phyloP scores from a whole-genome alignment of 37 sponge, comb jelly and placozoan species.

The Oscarella lobularis region DNA sequence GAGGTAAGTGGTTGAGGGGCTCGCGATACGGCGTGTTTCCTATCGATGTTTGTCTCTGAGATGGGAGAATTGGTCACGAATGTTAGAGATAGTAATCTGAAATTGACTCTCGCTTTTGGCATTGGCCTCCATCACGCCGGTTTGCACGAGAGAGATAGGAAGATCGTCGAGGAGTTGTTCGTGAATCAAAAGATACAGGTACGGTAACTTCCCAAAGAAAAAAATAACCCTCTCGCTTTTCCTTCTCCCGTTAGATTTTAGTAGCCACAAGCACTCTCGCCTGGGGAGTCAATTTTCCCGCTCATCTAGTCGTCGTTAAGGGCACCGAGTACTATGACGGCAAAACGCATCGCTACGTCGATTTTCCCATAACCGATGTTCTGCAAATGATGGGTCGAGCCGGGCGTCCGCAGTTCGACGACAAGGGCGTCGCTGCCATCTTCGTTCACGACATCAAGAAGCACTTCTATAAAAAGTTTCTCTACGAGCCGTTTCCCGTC shows the following conservation, averaged over 20 bases:
- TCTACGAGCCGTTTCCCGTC: conserved; percentile 98
- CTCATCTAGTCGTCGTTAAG: conserved; percentile 94
- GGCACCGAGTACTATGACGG: conserved; percentile 99
- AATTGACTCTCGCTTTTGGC: conserved; percentile 78
- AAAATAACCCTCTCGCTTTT: neutral
- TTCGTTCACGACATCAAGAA: conserved; percentile 96
- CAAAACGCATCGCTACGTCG: conserved; percentile 86
- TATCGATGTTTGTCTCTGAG: conserved; percentile 13
- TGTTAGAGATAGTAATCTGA: conserved; percentile 67
- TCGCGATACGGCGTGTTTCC: neutral
- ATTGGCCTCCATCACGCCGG: conserved; percentile 98
- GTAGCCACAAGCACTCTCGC: conserved; percentile 92
- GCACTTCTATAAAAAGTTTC: conserved; percentile 95
- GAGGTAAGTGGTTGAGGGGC: conserved; percentile 28
- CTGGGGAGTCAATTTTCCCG: conserved; percentile 99
- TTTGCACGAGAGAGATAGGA: conserved; percentile 84
- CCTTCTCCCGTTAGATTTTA: conserved; percentile 23
- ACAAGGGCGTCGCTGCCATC: conserved; percentile 83
- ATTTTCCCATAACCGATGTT: conserved; percentile 98
- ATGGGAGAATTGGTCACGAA: conserved; percentile 33
- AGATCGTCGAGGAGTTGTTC: conserved; percentile 77
- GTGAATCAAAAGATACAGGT: conserved; percentile 89
- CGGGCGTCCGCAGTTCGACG: conserved; percentile 96
- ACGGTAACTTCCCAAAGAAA: neutral
- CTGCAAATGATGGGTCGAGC: conserved; percentile 99